Percentiles rank a stretch among this genome's conserved stretches.
Evolutionary conservation across 2,113 vertebrate genomes (phyloP).

Genomic region (Megatriorchis doriae): DNA sequence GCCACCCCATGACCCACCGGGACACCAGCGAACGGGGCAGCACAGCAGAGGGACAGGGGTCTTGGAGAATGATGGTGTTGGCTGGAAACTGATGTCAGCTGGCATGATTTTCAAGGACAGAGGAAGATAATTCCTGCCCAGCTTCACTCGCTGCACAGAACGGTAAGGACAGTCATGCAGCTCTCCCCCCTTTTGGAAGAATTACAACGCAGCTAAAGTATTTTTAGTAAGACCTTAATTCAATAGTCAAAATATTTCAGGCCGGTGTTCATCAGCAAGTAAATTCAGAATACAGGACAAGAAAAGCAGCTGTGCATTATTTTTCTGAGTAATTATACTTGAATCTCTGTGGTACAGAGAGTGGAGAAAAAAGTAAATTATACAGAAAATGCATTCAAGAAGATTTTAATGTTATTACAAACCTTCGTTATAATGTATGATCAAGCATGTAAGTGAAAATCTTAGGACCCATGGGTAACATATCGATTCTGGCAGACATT

Average conservation of each 20-base stretch:
- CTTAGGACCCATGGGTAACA: background rate
- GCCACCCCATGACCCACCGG: fast-evolving
- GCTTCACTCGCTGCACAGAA: fast-evolving
- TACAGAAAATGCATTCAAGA: slow-evolving; percentile 20
- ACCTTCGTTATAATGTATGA: slow-evolving; percentile 44
- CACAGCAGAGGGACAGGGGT: fast-evolving
- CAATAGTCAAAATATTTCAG: slow-evolving; percentile 35
- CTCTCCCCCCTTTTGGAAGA: background rate
- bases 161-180: background rate
- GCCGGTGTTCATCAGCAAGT: background rate
- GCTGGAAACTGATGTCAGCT: background rate
- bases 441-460: slow-evolving; percentile 47
- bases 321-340: slow-evolving; percentile 30
- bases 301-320: slow-evolving; percentile 38
- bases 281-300: background rate
- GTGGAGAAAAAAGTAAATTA: background rate
- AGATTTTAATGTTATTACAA: slow-evolving; percentile 29
- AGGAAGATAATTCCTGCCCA: background rate
- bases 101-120: background rate
- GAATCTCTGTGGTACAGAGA: background rate
- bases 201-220: background rate
- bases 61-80: fast-evolving
- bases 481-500: slow-evolving; percentile 12
- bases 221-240: slow-evolving; percentile 24
- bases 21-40: fast-evolving